Base-by-base conservation (phyloP, 2,113 vertebrate genomes). In the Platanista minor region DNA sequence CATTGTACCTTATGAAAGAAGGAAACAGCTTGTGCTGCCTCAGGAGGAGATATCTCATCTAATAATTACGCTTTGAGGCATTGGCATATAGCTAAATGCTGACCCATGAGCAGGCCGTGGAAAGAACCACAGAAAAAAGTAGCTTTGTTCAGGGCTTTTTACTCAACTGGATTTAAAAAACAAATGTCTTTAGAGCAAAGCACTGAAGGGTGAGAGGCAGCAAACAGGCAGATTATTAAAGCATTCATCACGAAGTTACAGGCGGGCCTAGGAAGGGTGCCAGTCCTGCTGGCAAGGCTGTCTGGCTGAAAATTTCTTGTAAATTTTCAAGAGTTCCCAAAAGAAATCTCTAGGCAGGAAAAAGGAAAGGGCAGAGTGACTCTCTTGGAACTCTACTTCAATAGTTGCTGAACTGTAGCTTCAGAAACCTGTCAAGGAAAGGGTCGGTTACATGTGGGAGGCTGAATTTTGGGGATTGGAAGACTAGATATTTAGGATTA, bases 1-100 rank as follows among this genome's bases (percentile, higher is more conserved):
- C 43, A 31, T 57, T 94, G 89, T 94, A 89, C 96, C 61, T 94
- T 39, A 41, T 39, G 62, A 95, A 93, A 71, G 67, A 67, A 72
- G 64, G 71, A 97, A 97, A 93, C 80, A 81, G 93, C 93, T 95
- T 96, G 91, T 91, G 41, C 39, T 83, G 46, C 67, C 91, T 88
- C 33, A 7, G 71, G 96, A 96, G 80, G 78, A 90, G 94, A 54
- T 86, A 39, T 29, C 85, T 97, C 87, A 94, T 85, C 88, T 88
- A 83, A 81, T 93, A 96, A 95, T 95, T 95, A 93, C 80, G 83
- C 72, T 89, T 64, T n/a, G 85, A 96, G 93, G 46, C 33, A 39
- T 0, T 89, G 92, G 82, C 46, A 31, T 52, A 6, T 52, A 6
- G 39, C 43, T 20, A 33, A 74, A 41, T 29, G 49, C 85, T 94